Evolutionary conservation across 64 coral and sea anemone genomes (phyloP), one percentile per base, ranked within the genome.

Genomic region (Porites australiensis): DNA sequence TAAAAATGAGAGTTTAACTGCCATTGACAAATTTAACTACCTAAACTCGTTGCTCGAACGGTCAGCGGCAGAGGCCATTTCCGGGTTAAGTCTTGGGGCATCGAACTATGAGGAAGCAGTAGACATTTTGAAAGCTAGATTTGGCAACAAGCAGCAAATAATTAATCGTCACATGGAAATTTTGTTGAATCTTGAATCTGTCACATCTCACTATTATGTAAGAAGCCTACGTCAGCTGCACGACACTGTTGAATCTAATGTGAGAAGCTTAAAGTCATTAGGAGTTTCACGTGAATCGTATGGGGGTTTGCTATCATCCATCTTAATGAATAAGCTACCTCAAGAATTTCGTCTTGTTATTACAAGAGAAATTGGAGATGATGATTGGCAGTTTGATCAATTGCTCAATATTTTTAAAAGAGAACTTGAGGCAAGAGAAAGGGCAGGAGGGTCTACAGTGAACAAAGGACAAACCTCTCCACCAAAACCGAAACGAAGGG

Each of bases 21-120:
- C 86, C 18, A 89, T 92, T 49, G 85, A 96, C 15, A 92, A 89
- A 18, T 96, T 92, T 37, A 88, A 88, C 52, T 96, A 96, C 50
- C 64, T 92, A 58, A 92, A 89, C 12, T 96, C 89, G 16, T 57
- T 92, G 1, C 67, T 85, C 27, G 57, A 64, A 46, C 22, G 22
- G 20, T 19, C 81, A 43, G 90, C 81, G 47, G 58, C 66, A 66
- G 80, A 86, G n/a, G 67, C 90, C 3, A 91, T 91, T 83, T 79
- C n/a, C 79, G 22, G 89, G 89, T 0, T 83, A 75, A 59, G 69
- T 13, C 18, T 84, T 16, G 82, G 27, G 60, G 71, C 49, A 63
- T 61, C 78, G 3, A 91, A 91, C 61, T 84, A 91, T 59, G 22
- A 74, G 9, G 89, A 91, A 15, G 70, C 89, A 6, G 71, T 83